Base-by-base conservation (phyloP, 1,140 invertebrate genomes). In the Sweltsa coloradensis region DNA sequence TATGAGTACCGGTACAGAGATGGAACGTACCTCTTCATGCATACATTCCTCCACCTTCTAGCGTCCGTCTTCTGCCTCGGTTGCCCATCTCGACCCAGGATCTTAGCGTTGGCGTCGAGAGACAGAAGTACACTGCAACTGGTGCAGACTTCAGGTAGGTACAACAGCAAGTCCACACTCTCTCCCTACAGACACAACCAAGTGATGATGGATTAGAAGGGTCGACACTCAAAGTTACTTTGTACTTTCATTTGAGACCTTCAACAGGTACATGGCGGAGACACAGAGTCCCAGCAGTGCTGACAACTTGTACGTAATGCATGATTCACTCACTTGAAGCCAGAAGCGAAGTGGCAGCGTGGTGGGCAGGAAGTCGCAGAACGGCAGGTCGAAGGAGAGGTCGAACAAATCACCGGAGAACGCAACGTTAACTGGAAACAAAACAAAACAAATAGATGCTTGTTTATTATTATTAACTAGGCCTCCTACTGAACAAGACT, bases 331-430 rank as follows among this genome's bases (percentile, higher is more conserved):
- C 60, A 81, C 76, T 69, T 93, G 89, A 49, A 97, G 90, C 78
- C 89, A 89, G 59, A 97, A 88, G 59, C 88, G 83, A 14, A 96
- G 67, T 1, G 85, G 81, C 47, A 96, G 78, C 3, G 83, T 88
- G 44, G 81, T 71, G 9, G 93, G 92, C 41, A 97, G 70, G 62
- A 91, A 97, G 60, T 96, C 92, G 41, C 78, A 75, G 59, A 95
- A 97, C 0, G 92, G 91, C 43, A 97, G 68, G 61, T 89, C 85
- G 59, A 97, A 92, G 6, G 89, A 89, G 52, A 97, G 69, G 58
- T 96, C 90, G 57, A 96, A 83, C 5, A 88, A 74, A 59, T 96
- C 91, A 5, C 92, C 92, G 66, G 89, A 93, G 56, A 95, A 85
- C 0, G 89, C 91, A 46, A 96, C 74, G 60, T 92, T 88, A 58